These are phyloP conservation scores for Sinocyclocheilus maitianheensis DNA, from an alignment of 2,113 vertebrate genomes.

Conservation along the genomic window DNA sequence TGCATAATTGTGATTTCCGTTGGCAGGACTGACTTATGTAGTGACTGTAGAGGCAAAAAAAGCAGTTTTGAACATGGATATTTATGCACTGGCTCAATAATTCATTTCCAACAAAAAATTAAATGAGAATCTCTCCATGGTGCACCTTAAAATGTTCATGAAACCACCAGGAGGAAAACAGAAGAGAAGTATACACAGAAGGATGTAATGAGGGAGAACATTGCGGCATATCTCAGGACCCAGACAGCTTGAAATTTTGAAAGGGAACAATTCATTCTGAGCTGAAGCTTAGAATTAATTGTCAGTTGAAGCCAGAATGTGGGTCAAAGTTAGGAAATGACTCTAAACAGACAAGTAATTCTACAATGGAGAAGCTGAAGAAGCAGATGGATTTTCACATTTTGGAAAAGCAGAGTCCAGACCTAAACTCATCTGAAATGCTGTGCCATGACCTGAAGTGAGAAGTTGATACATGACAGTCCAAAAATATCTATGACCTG, in stretches of 20 bases:
- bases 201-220: conserved; percentile 18
- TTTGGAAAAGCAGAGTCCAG: not conserved
- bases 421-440: not conserved
- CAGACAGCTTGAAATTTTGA: conserved; percentile 23
- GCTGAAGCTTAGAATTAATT: conserved; percentile 21
- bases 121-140: not conserved
- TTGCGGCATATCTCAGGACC: not conserved
- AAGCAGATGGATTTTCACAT: too few species aligned
- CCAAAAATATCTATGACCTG: conserved; percentile 7
- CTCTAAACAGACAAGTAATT: too few species aligned
- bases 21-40: not conserved
- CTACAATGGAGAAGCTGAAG: too few species aligned
- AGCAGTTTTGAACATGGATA: not conserved
- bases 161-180: conserved; percentile 16
- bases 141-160: not conserved
- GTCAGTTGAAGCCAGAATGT: conserved; percentile 12
- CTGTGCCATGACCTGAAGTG: not conserved
- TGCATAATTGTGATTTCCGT: not conserved
- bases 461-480: not conserved
- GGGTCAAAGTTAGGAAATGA: conserved; percentile 8
- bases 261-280: conserved; percentile 9
- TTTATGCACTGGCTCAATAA: not conserved
- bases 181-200: not conserved
- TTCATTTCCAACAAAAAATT: not conserved
- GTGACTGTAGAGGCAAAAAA: not conserved